A percentile compares a stretch with the other conserved stretches of the same genome.
These are phyloP conservation scores for Chrysogorgia sp. DNA, from an alignment of 92 coral and sea anemone species.

Conservation along the genomic window DNA sequence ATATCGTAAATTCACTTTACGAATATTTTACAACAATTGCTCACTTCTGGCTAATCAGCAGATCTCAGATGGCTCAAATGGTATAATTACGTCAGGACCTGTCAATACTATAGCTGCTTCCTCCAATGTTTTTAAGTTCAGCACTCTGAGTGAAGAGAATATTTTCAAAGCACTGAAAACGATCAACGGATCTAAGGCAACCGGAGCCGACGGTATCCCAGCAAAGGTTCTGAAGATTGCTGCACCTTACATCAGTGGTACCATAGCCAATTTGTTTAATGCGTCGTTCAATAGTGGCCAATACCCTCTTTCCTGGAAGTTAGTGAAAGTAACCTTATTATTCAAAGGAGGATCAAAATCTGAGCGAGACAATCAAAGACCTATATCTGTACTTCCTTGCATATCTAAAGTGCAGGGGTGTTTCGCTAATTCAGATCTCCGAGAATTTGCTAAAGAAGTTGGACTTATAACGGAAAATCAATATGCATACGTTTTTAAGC, in stretches of 20 bases:
- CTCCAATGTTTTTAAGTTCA: too few relatives aligned
- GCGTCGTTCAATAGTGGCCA: slow-evolving; percentile 42
- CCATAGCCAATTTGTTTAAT: slow-evolving; percentile 48
- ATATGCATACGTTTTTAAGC: too few relatives aligned
- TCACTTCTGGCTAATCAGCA: too few relatives aligned
- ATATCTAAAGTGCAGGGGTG: slow-evolving; percentile 45
- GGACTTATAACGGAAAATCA: too few relatives aligned
- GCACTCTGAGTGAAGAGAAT: too few relatives aligned
- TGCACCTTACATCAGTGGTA: slow-evolving; percentile 46
- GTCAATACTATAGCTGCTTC: too few relatives aligned
- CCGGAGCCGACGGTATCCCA: slow-evolving; percentile 49
- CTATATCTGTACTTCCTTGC: slow-evolving; percentile 45
- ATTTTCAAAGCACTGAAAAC: slow-evolving; percentile 18
- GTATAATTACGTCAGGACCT: too few relatives aligned
- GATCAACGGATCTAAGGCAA: slow-evolving; percentile 37
- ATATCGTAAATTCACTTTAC: too few relatives aligned
- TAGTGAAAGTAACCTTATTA: slow-evolving; percentile 46
- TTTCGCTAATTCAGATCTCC: slow-evolving; percentile 38
- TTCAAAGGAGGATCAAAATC: slow-evolving; percentile 49
- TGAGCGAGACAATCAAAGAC: slow-evolving; percentile 51
- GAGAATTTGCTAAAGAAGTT: too few relatives aligned
- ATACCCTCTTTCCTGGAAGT: too few relatives aligned
- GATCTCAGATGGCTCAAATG: too few relatives aligned
- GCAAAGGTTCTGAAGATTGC: slow-evolving; percentile 41
- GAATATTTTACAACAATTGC: too few relatives aligned